Conservation (phyloP, 1,140 invertebrate species). For the Carposina sasakii region DNA sequence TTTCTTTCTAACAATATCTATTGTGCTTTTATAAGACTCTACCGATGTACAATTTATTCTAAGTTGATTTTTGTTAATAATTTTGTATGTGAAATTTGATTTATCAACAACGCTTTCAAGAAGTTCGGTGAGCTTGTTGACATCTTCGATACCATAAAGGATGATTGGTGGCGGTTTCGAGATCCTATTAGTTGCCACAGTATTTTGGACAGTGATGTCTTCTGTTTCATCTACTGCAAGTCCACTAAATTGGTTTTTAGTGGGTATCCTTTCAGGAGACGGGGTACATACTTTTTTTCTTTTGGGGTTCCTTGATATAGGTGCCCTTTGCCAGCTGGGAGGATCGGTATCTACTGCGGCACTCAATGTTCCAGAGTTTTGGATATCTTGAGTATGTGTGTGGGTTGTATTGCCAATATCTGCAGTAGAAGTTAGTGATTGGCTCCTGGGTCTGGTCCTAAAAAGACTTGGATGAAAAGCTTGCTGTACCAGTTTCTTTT, state of each 20-base stretch:
- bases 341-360: no score
- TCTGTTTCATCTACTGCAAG: background rate
- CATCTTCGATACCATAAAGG: background rate
- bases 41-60: background rate
- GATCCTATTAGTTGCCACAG: background rate
- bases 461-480: no score
- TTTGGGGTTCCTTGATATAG: no score
- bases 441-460: no score
- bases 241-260: background rate
- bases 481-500: no score
- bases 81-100: background rate
- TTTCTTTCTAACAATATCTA: slow-evolving; percentile 2
- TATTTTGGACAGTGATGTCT: background rate
- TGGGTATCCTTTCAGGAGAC: background rate
- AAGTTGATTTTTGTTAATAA: slow-evolving; percentile 5
- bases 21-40: background rate
- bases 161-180: background rate
- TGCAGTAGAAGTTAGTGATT: no score
- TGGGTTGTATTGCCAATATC: no score
- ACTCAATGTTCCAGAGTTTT: no score
- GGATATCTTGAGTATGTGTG: no score
- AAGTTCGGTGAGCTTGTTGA: background rate
- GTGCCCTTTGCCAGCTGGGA: no score
- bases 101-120: background rate
- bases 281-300: background rate